These are phyloP conservation scores for Monochamus alternatus DNA, from an alignment of 2,888 invertebrate genomes.

Conservation along the genomic window DNA sequence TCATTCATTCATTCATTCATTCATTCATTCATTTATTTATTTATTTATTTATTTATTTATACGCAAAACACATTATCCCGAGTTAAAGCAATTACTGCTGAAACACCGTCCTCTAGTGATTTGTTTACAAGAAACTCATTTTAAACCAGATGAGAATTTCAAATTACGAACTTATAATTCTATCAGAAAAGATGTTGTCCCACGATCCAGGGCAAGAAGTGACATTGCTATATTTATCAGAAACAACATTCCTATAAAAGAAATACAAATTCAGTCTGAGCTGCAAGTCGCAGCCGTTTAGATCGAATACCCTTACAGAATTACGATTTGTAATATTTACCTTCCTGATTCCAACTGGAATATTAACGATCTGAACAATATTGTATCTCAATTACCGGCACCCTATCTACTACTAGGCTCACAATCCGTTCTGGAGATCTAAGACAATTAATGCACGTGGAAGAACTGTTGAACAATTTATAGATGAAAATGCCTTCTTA, in stretches of 20 bases:
- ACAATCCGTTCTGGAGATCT: neutral
- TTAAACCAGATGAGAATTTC: too few species aligned
- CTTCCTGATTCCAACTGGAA: neutral
- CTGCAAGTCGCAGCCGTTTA: neutral
- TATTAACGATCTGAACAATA: neutral
- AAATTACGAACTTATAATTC: conserved; percentile 1
- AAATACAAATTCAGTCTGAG: neutral
- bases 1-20: too few species aligned
- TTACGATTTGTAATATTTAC: conserved; percentile 1
- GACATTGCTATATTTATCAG: conserved; percentile 19
- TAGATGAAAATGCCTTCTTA: neutral
- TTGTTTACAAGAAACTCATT: too few species aligned
- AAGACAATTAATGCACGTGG: neutral
- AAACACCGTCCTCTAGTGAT: neutral
- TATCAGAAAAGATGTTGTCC: conserved; percentile 25
- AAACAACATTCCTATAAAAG: neutral
- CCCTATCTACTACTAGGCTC: neutral
- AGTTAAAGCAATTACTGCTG: neutral
- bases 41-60: too few species aligned
- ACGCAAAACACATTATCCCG: neutral
- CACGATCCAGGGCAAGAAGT: conserved; percentile 8
- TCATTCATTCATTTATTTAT: too few species aligned
- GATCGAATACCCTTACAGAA: neutral
- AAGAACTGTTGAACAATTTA: neutral
- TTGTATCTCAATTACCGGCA: neutral